Percentiles rank a stretch among this genome's conserved stretches.
Conservation (phyloP, 2,797 vertebrate species). For the Chiloscyllium punctatum region DNA sequence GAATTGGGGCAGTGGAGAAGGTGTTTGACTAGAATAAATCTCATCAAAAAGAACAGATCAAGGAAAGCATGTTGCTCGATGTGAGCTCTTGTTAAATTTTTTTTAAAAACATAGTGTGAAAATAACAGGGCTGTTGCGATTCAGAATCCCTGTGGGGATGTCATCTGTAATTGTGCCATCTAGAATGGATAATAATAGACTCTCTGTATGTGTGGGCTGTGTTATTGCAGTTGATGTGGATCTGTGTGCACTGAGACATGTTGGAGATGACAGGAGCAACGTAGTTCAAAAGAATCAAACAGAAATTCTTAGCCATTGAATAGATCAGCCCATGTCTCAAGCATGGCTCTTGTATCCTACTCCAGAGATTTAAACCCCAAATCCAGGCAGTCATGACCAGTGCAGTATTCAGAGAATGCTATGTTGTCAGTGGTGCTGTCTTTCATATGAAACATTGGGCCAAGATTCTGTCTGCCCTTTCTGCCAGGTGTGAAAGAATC, state of each 20-base stretch:
- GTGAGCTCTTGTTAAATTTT: background rate
- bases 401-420: background rate
- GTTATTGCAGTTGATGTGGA: constrained; percentile 1
- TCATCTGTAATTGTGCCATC: constrained; percentile 31
- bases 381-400: background rate
- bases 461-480: background rate
- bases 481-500: background rate
- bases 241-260: background rate
- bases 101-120: background rate
- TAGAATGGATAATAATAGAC: constrained; percentile 32
- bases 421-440: background rate
- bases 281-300: background rate
- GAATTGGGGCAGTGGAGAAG: background rate
- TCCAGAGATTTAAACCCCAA: background rate
- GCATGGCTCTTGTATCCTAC: background rate
- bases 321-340: background rate
- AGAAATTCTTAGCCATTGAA: background rate
- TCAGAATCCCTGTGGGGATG: constrained; percentile 22
- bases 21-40: background rate
- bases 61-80: background rate
- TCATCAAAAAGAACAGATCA: background rate
- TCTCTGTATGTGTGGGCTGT: background rate
- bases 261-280: background rate
- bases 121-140: constrained; percentile 26
- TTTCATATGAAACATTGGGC: background rate